Conservation (phyloP, 1,140 invertebrate genomes). For the Holcopasites calliopsidis region DNA sequence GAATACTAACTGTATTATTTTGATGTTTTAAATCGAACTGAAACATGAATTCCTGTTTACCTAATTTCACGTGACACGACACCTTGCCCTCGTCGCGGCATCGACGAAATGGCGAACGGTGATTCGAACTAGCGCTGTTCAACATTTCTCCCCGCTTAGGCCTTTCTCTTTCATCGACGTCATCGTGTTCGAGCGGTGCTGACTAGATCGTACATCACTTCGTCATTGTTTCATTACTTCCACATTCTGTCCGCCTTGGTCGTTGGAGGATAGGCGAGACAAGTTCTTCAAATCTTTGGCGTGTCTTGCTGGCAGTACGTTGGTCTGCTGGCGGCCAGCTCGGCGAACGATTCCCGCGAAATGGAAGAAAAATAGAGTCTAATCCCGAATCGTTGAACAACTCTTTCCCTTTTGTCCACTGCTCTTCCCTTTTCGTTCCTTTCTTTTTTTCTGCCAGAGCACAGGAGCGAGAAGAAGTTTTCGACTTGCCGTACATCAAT, state of each 20-base stretch:
- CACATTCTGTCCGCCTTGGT: constrained; percentile 12
- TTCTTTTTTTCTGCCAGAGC: background rate
- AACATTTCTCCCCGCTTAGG: constrained; percentile 40
- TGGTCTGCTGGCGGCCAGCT: too few species aligned
- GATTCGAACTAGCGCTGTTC: background rate
- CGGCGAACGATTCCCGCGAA: background rate
- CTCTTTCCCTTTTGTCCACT: background rate
- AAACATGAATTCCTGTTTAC: too few species aligned
- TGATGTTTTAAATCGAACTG: too few species aligned
- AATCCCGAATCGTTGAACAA: background rate
- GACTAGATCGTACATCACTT: constrained; percentile 39
- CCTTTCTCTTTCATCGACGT: constrained; percentile 42
- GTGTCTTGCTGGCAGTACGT: constrained; percentile 55
- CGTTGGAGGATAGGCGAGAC: constrained; percentile 25
- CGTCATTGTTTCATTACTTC: background rate
- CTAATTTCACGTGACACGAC: background rate
- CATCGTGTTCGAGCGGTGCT: constrained; percentile 31
- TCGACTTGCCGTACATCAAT: background rate
- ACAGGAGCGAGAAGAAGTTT: background rate
- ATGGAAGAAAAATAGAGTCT: constrained; percentile 12
- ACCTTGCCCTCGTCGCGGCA: background rate
- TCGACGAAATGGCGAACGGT: background rate
- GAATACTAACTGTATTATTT: too few species aligned
- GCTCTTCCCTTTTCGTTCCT: background rate
- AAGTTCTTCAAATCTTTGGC: constrained; percentile 25